Conservation (phyloP, 2,888 invertebrate species). For the Macroteleia sp. region DNA sequence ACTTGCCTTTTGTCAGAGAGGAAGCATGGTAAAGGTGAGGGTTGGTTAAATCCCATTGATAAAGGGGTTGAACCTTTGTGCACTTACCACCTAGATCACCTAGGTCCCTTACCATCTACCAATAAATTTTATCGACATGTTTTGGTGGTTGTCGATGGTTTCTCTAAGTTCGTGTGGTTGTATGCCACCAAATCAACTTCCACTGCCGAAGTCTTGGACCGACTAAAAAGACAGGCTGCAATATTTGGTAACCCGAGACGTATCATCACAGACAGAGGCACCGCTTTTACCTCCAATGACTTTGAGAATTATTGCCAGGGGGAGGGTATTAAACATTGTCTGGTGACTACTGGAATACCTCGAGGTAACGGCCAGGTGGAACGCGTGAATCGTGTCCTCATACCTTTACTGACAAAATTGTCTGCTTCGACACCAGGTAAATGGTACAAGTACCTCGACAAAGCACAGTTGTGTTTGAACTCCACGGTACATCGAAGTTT, state of each 20-base stretch:
- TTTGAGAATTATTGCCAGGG: conserved; percentile 25
- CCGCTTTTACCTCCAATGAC: conserved; percentile 3
- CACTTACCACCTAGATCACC: background rate
- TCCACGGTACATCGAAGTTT: background rate
- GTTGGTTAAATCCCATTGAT: conserved; percentile 5
- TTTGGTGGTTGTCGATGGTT: background rate
- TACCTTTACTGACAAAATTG: conserved; percentile 8
- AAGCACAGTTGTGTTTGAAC: conserved; percentile 2
- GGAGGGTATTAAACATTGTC: conserved; percentile 14
- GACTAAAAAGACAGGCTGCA: background rate
- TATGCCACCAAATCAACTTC: background rate
- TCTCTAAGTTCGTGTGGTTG: background rate
- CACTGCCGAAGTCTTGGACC: background rate
- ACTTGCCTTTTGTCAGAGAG: background rate
- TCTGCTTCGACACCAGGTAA: conserved; percentile 6
- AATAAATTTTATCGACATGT: background rate
- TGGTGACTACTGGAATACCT: conserved; percentile 21
- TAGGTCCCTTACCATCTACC: background rate
- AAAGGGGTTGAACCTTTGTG: conserved; percentile 1
- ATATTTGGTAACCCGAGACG: background rate
- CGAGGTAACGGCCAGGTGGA: background rate
- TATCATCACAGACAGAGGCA: background rate
- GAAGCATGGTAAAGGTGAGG: conserved; percentile 5
- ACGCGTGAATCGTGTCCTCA: conserved; percentile 33
- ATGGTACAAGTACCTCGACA: conserved; percentile 1